These are phyloP conservation scores for Erythrocercus mccallii DNA, from an alignment of 2,113 vertebrate species.

Conservation along the genomic window DNA sequence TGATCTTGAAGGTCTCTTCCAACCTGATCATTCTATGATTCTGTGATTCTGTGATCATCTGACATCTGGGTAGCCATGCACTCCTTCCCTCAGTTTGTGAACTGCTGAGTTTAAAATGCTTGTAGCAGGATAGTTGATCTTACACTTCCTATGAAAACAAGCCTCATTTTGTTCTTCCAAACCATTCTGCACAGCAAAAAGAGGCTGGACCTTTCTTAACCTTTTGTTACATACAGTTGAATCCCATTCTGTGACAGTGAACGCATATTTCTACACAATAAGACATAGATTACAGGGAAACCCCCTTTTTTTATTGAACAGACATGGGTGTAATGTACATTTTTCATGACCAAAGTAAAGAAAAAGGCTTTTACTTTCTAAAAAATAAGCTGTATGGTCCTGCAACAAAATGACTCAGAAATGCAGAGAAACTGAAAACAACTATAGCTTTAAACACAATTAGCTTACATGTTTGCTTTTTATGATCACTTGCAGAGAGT, in stretches of 20 bases:
- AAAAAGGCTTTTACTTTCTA: background rate
- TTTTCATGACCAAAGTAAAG: background rate
- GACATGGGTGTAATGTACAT: rapidly evolving
- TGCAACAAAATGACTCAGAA: background rate
- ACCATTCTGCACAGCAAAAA: background rate
- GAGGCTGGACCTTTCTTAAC: background rate
- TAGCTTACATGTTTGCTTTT: background rate
- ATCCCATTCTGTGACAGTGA: background rate
- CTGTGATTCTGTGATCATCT: too few species aligned
- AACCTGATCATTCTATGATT: too few species aligned
- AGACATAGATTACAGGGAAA: background rate
- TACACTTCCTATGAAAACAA: background rate
- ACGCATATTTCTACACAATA: background rate
- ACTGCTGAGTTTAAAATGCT: background rate
- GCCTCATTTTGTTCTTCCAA: background rate
- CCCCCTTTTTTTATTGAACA: background rate
- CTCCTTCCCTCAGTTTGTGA: background rate
- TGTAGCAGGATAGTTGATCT: background rate
- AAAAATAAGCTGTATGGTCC: background rate
- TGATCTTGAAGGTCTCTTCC: too few species aligned
- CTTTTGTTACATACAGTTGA: background rate
- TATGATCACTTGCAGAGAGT: background rate
- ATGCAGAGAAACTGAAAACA: background rate
- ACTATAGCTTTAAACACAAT: background rate
- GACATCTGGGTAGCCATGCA: background rate